Evolutionary conservation across 2,113 vertebrate genomes (phyloP), one percentile per base, ranked within the genome.

Genomic region (Amphilophus citrinellus): DNA sequence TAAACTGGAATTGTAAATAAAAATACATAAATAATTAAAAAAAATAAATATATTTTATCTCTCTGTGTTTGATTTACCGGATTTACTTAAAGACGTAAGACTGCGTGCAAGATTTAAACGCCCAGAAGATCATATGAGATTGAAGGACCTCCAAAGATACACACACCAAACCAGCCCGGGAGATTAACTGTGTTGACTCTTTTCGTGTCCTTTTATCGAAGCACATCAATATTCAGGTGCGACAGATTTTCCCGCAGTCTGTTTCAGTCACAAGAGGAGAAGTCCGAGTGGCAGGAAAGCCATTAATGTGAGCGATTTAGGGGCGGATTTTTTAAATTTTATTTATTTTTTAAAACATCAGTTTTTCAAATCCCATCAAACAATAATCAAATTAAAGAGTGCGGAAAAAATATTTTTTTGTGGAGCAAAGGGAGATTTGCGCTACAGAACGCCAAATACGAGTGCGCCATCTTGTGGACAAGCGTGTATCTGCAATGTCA

Each of bases 111-210:
- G 84, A 89, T 91, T 89, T 88, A 83, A 77, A 86, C 10, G 61
- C 6, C 32, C 59, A 73, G 4, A 83, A 79, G 56, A 79, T 85
- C 76, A 37, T 44, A 61, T 68, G 81, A 84, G 63, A 50, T 58
- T 68, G 82, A 7, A 66, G 82, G 80, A 80, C 88, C 83, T 93
- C 76, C 87, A 91, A 90, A 91, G 84, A 90, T 61, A 92, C 82
- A 96, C 92, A 95, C 90, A 93, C 90, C 92, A 91, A 94, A 95
- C 95, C 93, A 89, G 93, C 94, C 91, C 11, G n/a, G 20, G 37
- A 58, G 76, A 87, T 77, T 30, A 50, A 22, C 35, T 3, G 6
- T 91, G 84, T 89, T 91, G 68, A 86, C 83, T 83, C 65, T 37
- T 58, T 37, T 81, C 1, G 14, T 62, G 14, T 86, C 61, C 77